A percentile compares a stretch with the other conserved stretches of the same genome.
Evolutionary conservation across 1,140 invertebrate species (phyloP).

Genomic region (Lanistes nyassanus): DNA sequence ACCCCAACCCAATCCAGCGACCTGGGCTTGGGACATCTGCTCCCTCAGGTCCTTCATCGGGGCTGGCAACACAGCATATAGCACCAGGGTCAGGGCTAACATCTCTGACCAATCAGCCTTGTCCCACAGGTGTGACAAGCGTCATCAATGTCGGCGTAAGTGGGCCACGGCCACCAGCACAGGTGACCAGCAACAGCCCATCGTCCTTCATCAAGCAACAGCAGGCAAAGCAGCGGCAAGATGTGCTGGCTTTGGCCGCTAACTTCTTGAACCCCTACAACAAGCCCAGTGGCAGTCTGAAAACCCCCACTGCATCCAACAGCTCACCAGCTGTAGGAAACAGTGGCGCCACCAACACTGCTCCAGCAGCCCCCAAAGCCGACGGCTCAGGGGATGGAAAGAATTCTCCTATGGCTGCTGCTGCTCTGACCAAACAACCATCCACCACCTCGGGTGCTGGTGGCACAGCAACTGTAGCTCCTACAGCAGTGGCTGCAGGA

Average conservation of each 20-base stretch:
- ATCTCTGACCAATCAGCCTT: too few relatives aligned
- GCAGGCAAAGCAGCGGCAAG: conserved; percentile 54
- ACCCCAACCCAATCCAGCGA: conserved; percentile 54
- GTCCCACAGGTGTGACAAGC: not conserved
- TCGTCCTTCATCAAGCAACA: conserved; percentile 43
- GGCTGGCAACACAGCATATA: not conserved
- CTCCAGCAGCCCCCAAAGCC: conserved; percentile 9
- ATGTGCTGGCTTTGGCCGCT: conserved; percentile 48
- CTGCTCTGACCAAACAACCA: not conserved
- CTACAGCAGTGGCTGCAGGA: not conserved
- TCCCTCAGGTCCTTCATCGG: not conserved
- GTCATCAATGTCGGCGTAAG: not conserved
- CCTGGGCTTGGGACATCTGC: conserved; percentile 28
- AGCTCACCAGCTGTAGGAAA: not conserved
- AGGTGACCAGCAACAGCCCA: conserved; percentile 4
- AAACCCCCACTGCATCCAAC: conserved; percentile 15
- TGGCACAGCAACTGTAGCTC: not conserved
- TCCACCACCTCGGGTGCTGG: too few relatives aligned
- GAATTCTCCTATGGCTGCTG: conserved; percentile 4
- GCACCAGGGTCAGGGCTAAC: not conserved
- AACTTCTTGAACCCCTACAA: conserved; percentile 57
- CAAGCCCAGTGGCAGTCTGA: conserved; percentile 32
- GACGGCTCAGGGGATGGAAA: conserved; percentile 21
- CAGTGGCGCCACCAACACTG: not conserved
- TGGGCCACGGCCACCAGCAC: not conserved